Evolutionary conservation across 1,140 invertebrate species (phyloP).

Genomic region (Drosophila cardini): DNA sequence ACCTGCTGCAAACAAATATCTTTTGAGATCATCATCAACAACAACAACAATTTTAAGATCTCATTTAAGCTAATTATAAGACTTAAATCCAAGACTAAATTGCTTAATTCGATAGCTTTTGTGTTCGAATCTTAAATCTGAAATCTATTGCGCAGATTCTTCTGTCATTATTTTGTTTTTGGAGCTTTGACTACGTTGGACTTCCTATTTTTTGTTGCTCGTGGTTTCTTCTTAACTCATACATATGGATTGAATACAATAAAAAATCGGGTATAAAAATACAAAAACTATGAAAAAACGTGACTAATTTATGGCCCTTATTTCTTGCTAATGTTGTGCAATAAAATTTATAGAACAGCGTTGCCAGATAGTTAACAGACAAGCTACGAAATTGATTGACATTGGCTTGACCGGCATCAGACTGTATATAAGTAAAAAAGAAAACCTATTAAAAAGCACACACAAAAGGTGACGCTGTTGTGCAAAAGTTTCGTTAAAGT

Average conservation of each 20-base stretch:
- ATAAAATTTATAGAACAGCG: background rate
- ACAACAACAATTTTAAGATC: background rate
- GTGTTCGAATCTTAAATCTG: background rate
- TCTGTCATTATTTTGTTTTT: background rate
- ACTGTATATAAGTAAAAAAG: background rate
- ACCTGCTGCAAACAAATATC: slow-evolving; percentile 18
- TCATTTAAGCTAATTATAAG: slow-evolving; percentile 11
- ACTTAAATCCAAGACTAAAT: slow-evolving; percentile 8
- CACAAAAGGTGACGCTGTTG: slow-evolving; percentile 20
- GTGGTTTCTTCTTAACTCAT: slow-evolving; percentile 3
- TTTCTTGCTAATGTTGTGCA: too few relatives aligned
- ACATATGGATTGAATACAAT: slow-evolving; percentile 19
- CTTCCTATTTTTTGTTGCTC: slow-evolving; percentile 4
- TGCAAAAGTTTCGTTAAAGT: slow-evolving; percentile 47
- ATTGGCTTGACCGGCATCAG: background rate
- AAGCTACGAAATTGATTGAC: background rate
- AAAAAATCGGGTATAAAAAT: background rate
- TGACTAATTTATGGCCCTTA: slow-evolving; percentile 9
- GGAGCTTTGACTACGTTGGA: background rate
- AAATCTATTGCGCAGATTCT: slow-evolving; percentile 6
- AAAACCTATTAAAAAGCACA: slow-evolving; percentile 16
- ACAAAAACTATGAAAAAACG: background rate
- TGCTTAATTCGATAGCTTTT: slow-evolving; percentile 3
- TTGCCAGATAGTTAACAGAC: slow-evolving; percentile 1
- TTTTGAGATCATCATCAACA: slow-evolving; percentile 5